phyloP scores from a whole-genome alignment of 2,888 invertebrate species.

The Brachycybe producta region DNA sequence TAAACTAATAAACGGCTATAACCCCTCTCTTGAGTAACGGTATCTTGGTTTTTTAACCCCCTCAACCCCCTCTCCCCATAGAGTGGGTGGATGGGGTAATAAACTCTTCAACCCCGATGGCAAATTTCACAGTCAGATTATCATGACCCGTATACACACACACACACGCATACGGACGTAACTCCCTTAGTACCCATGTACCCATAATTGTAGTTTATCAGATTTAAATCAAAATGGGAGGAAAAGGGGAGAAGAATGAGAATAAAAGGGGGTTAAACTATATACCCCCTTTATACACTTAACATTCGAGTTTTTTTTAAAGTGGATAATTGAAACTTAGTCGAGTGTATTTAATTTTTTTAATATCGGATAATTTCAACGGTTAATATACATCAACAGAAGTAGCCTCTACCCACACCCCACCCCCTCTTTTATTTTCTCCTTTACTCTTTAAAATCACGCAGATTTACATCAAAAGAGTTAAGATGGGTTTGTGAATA shows the following conservation, averaged over 20 bases:
- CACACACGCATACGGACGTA: background rate
- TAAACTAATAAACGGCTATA: too few relatives aligned
- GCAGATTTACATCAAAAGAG: too few relatives aligned
- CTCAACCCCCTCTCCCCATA: too few relatives aligned
- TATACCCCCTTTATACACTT: constrained; percentile 5
- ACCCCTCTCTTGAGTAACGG: too few relatives aligned
- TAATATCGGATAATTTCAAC: constrained; percentile 16
- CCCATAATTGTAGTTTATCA: constrained; percentile 14
- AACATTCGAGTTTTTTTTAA: constrained; percentile 15
- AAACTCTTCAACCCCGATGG: constrained; percentile 13
- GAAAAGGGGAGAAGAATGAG: background rate
- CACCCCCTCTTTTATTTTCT: background rate
- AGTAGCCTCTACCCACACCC: background rate
- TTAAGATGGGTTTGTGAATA: too few relatives aligned
- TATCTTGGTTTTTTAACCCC: too few relatives aligned
- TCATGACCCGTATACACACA: constrained; percentile 11
- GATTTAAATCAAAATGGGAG: constrained; percentile 15
- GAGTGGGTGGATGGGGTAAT: too few relatives aligned
- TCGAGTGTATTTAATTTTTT: constrained; percentile 19
- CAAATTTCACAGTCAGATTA: constrained; percentile 18
- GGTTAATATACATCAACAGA: too few relatives aligned
- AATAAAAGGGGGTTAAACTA: background rate
- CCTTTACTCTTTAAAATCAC: too few relatives aligned
- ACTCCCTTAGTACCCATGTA: constrained; percentile 1
- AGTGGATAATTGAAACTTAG: constrained; percentile 17